Conservation (phyloP, 2,797 vertebrate genomes). For the Cygnus olor region DNA sequence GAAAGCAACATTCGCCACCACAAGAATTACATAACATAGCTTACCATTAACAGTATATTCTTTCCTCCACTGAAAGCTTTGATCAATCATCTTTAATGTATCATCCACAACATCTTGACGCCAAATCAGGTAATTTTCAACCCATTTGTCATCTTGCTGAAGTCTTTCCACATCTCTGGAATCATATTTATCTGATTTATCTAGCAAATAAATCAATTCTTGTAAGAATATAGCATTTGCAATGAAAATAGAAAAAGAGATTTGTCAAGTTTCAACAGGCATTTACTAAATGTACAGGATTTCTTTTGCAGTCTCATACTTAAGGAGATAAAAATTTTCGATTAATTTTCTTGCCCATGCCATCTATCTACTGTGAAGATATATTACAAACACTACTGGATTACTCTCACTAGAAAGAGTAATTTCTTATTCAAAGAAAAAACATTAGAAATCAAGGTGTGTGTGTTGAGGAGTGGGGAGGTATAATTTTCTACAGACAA, state of each 20-base stretch:
- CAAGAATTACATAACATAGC: not conserved
- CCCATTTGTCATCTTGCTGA: constrained; percentile 85
- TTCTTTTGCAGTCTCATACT: not conserved
- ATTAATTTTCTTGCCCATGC: not conserved
- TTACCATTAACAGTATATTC: constrained; percentile 91
- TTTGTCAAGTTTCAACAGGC: not conserved
- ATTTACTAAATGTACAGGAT: not conserved
- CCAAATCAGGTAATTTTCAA: constrained; percentile 90
- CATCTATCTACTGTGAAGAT: not conserved
- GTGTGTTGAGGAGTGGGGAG: not conserved
- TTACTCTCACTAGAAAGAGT: not conserved
- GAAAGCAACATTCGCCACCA: not conserved
- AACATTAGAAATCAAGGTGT: not conserved
- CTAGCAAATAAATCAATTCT: constrained; percentile 72
- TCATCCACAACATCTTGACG: constrained; percentile 87
- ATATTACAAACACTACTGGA: not conserved
- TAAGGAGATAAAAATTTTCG: not conserved
- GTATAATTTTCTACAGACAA: not conserved
- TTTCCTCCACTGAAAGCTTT: constrained; percentile 96
- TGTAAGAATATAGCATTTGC: not conserved
- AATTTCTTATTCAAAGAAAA: not conserved
- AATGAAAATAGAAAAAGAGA: not conserved
- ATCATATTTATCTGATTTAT: constrained; percentile 91
- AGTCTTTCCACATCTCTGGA: constrained; percentile 91
- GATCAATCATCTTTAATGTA: constrained; percentile 96